These are phyloP conservation scores for Acropora yongei DNA, from an alignment of 64 coral and sea anemone species.

Conservation along the genomic window DNA sequence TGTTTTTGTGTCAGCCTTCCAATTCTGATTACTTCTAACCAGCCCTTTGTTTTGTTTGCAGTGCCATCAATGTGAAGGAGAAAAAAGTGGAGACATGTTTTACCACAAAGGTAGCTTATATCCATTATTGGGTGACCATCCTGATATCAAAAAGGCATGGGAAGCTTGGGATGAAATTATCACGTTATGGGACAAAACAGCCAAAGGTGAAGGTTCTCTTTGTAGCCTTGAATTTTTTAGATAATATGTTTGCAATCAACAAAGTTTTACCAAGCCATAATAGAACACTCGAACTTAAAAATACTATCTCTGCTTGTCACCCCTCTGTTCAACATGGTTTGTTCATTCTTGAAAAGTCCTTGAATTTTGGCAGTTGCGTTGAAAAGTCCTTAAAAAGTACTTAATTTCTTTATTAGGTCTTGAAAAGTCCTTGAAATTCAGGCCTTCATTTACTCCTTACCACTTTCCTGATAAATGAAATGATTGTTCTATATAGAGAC, in stretches of 20 bases:
- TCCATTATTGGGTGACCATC: conserved; percentile 30
- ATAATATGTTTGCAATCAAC: background rate
- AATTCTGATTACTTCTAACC: background rate
- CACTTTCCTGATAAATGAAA: no score
- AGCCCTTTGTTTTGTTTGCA: background rate
- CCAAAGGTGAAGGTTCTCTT: background rate
- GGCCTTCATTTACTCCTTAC: no score
- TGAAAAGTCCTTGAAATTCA: no score
- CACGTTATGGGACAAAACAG: background rate
- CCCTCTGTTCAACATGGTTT: background rate
- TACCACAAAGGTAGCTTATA: conserved; percentile 43
- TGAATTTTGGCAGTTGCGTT: no score
- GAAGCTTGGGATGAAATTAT: conserved; percentile 58
- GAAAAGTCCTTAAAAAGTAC: no score
- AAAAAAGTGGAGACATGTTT: conserved; percentile 12
- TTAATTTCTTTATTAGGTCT: no score
- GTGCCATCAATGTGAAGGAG: conserved; percentile 8
- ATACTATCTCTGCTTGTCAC: background rate
- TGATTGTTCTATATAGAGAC: no score
- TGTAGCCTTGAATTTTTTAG: background rate
- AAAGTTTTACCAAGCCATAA: background rate
- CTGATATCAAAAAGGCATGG: conserved; percentile 23
- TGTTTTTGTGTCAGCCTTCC: no score
- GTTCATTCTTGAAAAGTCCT: no score
- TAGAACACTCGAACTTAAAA: background rate